Percentiles rank a stretch among this genome's conserved stretches.
phyloP scores from a whole-genome alignment of 2,888 invertebrate genomes.

The Blastobasis lacticolella region DNA sequence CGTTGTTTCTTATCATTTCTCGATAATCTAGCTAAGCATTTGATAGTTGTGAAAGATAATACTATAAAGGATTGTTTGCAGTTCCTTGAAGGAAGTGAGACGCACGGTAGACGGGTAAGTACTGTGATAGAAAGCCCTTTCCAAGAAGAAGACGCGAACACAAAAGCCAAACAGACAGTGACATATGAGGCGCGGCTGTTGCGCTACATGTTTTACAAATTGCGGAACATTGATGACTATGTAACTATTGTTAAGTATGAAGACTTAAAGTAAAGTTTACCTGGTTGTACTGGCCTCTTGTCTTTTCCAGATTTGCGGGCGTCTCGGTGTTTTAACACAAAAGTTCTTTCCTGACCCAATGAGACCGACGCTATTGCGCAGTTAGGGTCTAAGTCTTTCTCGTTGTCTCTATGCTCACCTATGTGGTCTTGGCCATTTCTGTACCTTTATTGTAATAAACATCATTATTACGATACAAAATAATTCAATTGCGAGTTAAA shows the following conservation, averaged over 20 bases:
- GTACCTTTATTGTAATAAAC: slow-evolving; percentile 61
- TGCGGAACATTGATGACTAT: slow-evolving; percentile 72
- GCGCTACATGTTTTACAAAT: slow-evolving; percentile 84
- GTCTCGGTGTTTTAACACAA: slow-evolving; percentile 77
- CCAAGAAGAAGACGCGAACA: slow-evolving; percentile 79
- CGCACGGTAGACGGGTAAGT: slow-evolving; percentile 87
- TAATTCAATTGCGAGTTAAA: too few relatives aligned
- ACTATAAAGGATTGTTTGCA: slow-evolving; percentile 90
- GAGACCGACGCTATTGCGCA: slow-evolving; percentile 80
- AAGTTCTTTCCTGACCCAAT: slow-evolving; percentile 77
- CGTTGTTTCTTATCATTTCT: slow-evolving; percentile 94
- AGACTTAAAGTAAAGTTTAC: slow-evolving; percentile 65
- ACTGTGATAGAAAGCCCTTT: slow-evolving; percentile 88
- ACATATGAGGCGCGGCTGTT: slow-evolving; percentile 91
- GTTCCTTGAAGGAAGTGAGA: slow-evolving; percentile 92
- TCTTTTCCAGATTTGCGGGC: slow-evolving; percentile 61
- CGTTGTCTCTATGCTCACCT: slow-evolving; percentile 82
- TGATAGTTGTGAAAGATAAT: slow-evolving; percentile 89
- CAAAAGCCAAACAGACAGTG: slow-evolving; percentile 89
- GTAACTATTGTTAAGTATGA: slow-evolving; percentile 70
- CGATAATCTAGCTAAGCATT: slow-evolving; percentile 92
- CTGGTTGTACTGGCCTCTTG: slow-evolving; percentile 54
- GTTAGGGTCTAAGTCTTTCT: slow-evolving; percentile 75
- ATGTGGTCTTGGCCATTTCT: slow-evolving; percentile 80
- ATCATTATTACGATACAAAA: too few relatives aligned